Conservation (phyloP, 2,888 invertebrate species). For the Mesochorus sp. region DNA sequence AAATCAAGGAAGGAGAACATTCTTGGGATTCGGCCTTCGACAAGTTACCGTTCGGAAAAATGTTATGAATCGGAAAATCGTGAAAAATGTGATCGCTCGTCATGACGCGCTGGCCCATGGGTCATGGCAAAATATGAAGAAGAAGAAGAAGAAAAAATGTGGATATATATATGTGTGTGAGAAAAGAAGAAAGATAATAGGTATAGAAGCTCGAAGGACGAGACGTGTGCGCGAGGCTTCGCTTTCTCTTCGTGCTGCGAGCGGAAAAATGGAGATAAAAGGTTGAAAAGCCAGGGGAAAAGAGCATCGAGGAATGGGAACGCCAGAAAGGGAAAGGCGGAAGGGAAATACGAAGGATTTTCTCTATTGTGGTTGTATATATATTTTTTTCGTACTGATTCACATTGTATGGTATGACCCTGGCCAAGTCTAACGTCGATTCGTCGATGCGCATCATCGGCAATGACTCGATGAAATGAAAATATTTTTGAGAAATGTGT, state of each 20-base stretch:
- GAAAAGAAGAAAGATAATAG: conserved; percentile 1
- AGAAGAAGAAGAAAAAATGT: background rate
- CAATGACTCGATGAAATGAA: too few relatives aligned
- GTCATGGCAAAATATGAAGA: too few relatives aligned
- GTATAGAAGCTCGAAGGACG: conserved; percentile 17
- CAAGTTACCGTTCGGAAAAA: conserved; percentile 2
- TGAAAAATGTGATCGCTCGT: conserved; percentile 41
- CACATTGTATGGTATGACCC: conserved; percentile 27
- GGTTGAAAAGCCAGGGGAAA: background rate
- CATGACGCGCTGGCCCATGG: background rate
- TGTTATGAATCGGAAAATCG: conserved; percentile 40
- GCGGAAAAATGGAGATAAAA: conserved; percentile 27
- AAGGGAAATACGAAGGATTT: conserved; percentile 1
- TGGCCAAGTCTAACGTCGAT: background rate
- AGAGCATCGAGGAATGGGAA: background rate
- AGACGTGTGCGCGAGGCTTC: background rate
- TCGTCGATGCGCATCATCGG: too few relatives aligned
- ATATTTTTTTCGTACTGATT: conserved; percentile 16
- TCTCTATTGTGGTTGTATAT: too few relatives aligned
- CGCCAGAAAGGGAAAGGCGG: background rate
- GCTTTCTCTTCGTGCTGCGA: background rate
- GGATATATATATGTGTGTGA: background rate
- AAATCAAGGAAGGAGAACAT: background rate
- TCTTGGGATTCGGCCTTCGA: background rate
- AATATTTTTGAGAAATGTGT: too few relatives aligned